Conservation (phyloP, 2,797 vertebrate genomes). For the Hippocampus kuda region DNA sequence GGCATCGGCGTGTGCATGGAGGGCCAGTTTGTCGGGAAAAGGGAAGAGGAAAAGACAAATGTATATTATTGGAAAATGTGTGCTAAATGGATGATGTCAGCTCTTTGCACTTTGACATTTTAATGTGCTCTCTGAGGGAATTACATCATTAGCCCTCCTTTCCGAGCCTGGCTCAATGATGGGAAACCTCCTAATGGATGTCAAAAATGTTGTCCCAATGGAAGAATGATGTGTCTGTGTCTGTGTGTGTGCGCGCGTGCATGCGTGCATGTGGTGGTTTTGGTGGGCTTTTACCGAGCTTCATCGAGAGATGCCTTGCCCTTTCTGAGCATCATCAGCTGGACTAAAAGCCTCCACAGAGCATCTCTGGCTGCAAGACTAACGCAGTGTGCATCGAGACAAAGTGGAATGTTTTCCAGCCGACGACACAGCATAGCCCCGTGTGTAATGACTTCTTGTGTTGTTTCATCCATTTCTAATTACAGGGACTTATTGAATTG, state of each 20-base stretch:
- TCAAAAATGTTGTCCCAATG: slow-evolving; percentile 57
- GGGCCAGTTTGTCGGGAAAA: slow-evolving; percentile 22
- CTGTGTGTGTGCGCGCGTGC: too few species aligned
- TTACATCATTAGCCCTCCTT: slow-evolving; percentile 62
- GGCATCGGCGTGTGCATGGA: slow-evolving; percentile 31
- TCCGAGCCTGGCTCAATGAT: slow-evolving; percentile 51
- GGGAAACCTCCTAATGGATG: slow-evolving; percentile 65
- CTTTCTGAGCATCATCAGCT: slow-evolving; percentile 31
- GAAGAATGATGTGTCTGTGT: slow-evolving; percentile 33
- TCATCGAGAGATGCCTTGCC: slow-evolving; percentile 32
- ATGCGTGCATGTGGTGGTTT: background rate
- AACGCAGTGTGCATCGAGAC: slow-evolving; percentile 36
- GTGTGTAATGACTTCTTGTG: slow-evolving; percentile 30
- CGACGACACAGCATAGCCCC: slow-evolving; percentile 34
- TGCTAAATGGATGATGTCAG: slow-evolving; percentile 64
- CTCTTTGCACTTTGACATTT: slow-evolving; percentile 55
- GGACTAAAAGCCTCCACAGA: slow-evolving; percentile 43
- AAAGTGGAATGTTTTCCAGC: slow-evolving; percentile 31
- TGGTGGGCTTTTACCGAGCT: slow-evolving; percentile 23
- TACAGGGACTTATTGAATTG: slow-evolving; percentile 31
- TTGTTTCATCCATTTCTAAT: slow-evolving; percentile 55
- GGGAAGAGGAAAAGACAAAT: slow-evolving; percentile 32
- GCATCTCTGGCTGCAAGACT: slow-evolving; percentile 37
- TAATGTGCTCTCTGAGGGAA: slow-evolving; percentile 66
- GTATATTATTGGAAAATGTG: slow-evolving; percentile 52